Base-by-base conservation (phyloP, 2,888 invertebrate genomes). In the Scaeva pyrastri region DNA sequence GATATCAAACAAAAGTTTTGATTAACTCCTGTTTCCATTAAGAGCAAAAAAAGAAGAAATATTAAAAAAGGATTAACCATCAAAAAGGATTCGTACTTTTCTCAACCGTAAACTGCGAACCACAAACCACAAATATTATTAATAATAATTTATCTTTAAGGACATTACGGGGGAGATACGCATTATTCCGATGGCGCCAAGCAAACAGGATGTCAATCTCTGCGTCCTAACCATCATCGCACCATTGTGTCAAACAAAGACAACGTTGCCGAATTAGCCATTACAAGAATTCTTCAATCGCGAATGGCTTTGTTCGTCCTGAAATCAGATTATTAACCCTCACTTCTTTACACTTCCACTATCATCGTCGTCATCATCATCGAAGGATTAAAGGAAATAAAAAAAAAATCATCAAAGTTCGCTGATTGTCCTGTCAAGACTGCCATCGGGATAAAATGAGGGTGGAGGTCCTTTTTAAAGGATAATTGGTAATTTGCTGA, bases 401-500 rank as follows among this genome's bases (percentile, higher is more conserved):
- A 50, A 75, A 75, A 77, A 78, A 79, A 86, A 39, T 58, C 81
- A 81, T 86, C 85, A 86, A 85, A 77, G 70, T 73, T 86, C 43
- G 56, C 31, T 43, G 23, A 68, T 77, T 86, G 82, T 71, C 74
- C 43, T 60, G 43, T 52, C n/a, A n/a, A 60, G 26, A 16, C 26
- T 5, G 26, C 12, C 6, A 55, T n/a, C n/a, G n/a, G n/a, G 56
- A 62, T 58, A 41, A 41, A 14, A 19, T 21, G 21, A 21, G 19
- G 8, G 8, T 31, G n/a, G 58, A 39, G 60, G 58, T 74, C 70
- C 64, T 73, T 72, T 70, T 74, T 86, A 72, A 74, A 31, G 70
- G 66, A 78, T 86, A 86, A 86, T 86, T 82, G 81, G 77, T 86
- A 86, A 86, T 86, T 86, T 86, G 86, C 86, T 86, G 86, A 86